Conservation (phyloP, 2,113 vertebrate genomes). For the Orientallactaga bullata region DNA sequence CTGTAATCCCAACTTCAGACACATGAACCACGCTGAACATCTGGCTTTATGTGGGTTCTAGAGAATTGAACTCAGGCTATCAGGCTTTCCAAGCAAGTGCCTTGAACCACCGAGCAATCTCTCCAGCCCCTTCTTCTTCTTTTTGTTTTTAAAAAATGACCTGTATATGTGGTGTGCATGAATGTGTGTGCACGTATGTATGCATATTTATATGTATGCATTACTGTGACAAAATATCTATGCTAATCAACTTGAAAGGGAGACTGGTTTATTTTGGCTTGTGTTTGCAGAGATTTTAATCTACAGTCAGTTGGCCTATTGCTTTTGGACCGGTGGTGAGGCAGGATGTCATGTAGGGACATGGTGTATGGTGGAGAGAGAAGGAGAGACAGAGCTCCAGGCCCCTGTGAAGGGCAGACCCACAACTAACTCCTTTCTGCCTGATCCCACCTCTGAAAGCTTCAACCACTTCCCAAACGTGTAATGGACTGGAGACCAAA, state of each 20-base stretch:
- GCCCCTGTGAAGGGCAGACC: background rate
- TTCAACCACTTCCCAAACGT: background rate
- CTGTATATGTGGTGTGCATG: too few relatives aligned
- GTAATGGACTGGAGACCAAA: background rate
- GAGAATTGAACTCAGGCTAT: too few relatives aligned
- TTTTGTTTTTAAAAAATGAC: too few relatives aligned
- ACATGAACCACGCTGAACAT: too few relatives aligned
- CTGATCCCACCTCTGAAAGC: background rate
- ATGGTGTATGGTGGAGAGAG: background rate
- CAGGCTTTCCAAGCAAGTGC: too few relatives aligned
- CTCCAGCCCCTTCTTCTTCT: too few relatives aligned
- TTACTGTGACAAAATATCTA: background rate
- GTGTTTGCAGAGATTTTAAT: background rate
- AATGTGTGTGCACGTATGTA: too few relatives aligned
- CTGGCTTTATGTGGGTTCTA: too few relatives aligned
- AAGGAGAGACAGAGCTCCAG: too few relatives aligned
- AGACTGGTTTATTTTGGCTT: background rate
- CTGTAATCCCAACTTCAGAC: too few relatives aligned
- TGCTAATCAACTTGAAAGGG: background rate
- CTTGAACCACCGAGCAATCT: too few relatives aligned
- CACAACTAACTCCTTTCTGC: background rate
- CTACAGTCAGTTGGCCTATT: too few relatives aligned
- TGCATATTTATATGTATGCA: background rate
- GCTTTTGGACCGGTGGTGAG: background rate
- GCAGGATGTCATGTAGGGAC: background rate